These are phyloP conservation scores for Tapirus indicus DNA, from an alignment of 2,797 vertebrate species.

Conservation along the genomic window DNA sequence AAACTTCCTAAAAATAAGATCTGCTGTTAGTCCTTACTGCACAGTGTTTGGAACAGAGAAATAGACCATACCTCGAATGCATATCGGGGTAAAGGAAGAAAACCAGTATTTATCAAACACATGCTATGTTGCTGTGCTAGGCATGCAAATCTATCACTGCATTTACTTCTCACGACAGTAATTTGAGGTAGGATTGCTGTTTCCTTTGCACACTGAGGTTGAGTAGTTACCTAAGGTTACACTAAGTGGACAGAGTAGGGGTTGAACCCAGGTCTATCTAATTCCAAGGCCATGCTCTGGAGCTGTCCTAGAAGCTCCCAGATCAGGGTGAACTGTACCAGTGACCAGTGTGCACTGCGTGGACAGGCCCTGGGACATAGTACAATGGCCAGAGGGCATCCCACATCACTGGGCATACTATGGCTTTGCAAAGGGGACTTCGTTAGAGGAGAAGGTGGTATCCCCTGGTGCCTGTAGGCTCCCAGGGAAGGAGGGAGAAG, in stretches of 20 bases:
- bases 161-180: background rate
- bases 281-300: background rate
- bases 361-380: background rate
- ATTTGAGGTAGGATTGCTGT: background rate
- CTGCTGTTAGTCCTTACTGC: background rate
- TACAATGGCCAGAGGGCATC: background rate
- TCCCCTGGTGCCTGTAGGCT: background rate
- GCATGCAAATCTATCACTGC: background rate
- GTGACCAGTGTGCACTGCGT: rapidly evolving
- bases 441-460: background rate
- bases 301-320: background rate
- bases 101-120: background rate
- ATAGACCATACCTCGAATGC: background rate
- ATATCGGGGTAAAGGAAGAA: background rate
- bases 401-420: background rate
- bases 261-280: background rate
- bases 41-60: background rate
- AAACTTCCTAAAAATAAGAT: background rate
- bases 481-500: rapidly evolving
- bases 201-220: background rate
- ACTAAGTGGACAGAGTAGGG: background rate
- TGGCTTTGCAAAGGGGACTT: background rate
- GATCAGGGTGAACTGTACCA: background rate
- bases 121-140: background rate
- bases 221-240: background rate